phyloP scores from a whole-genome alignment of 2,797 vertebrate species.

The Moxostoma hubbsi region DNA sequence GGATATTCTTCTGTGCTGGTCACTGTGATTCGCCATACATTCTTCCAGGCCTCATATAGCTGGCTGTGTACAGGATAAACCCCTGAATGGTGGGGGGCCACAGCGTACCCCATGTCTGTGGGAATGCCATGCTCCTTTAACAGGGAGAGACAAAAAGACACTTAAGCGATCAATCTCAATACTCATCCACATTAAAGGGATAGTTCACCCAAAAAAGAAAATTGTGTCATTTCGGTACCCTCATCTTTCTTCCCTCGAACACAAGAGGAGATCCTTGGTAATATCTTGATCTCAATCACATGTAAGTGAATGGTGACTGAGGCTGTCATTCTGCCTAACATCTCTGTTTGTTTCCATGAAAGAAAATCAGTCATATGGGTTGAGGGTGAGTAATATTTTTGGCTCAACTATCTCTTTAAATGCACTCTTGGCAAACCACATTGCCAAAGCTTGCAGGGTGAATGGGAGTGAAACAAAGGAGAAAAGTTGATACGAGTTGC shows the following conservation, averaged over 20 bases:
- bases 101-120: conserved; percentile 93
- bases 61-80: conserved; percentile 97
- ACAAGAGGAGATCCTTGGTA: too few species aligned
- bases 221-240: too few species aligned
- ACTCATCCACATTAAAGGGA: background rate
- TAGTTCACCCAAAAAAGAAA: too few species aligned
- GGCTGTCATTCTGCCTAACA: too few species aligned
- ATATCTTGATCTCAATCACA: too few species aligned
- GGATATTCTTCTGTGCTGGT: conserved; percentile 98
- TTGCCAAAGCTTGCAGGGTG: background rate
- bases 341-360: too few species aligned
- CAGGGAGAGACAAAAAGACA: background rate
- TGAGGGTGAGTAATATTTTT: too few species aligned
- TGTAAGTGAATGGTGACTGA: too few species aligned
- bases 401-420: too few species aligned
- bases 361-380: too few species aligned
- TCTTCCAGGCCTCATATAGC: conserved; percentile 96
- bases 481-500: conserved; percentile 1
- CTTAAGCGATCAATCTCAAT: conserved; percentile 18
- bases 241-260: too few species aligned
- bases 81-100: conserved; percentile 95
- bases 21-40: conserved; percentile 92
- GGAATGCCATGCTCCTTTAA: conserved; percentile 95
- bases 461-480: conserved; percentile 2
- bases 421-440: background rate